phyloP scores from a whole-genome alignment of 2,797 vertebrate species.

The Calcarius lapponicus region DNA sequence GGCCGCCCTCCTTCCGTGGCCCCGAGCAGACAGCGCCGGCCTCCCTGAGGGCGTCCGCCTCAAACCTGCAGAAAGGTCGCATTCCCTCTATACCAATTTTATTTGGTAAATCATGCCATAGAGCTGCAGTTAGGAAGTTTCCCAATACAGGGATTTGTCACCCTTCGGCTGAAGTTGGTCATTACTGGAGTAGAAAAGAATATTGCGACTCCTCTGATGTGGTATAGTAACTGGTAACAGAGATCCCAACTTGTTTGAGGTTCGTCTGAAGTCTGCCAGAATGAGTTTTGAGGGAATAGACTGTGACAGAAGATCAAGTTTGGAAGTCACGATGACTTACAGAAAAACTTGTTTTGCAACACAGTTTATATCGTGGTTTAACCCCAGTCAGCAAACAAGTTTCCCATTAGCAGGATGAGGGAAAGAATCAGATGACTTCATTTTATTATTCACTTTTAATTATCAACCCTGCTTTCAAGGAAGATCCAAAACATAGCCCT shows the following conservation, averaged over 20 bases:
- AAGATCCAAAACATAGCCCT: neutral
- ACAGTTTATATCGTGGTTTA: neutral
- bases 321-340: neutral
- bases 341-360: neutral
- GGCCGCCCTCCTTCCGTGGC: neutral
- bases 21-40: neutral
- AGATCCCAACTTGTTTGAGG: neutral
- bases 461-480: neutral
- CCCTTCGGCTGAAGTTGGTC: neutral
- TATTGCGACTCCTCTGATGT: neutral
- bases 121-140: neutral
- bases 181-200: neutral
- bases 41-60: accelerated
- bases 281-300: neutral
- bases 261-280: neutral
- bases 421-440: neutral
- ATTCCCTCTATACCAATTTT: accelerated
- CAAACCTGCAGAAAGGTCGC: accelerated
- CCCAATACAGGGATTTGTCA: neutral
- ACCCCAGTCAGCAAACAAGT: neutral
- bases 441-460: neutral
- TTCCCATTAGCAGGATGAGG: no score
- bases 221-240: neutral
- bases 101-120: neutral
- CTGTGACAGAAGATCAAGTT: neutral